Evolutionary conservation across 2,888 invertebrate species (phyloP), one percentile per base, ranked within the genome.

Genomic region (Eupithecia insigniata): DNA sequence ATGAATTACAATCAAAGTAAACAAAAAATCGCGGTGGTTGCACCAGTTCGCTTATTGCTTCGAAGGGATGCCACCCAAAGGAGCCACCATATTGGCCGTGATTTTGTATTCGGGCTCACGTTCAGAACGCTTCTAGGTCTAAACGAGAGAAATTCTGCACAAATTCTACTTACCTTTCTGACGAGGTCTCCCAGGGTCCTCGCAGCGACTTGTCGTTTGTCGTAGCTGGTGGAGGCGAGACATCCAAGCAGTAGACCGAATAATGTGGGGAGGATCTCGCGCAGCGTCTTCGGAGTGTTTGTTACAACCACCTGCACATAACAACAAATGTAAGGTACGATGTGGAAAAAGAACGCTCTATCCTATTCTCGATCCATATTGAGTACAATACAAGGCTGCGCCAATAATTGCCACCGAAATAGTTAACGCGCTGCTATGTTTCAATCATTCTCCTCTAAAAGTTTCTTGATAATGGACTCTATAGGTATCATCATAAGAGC

Each of bases 111-210:
- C n/a, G 46, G n/a, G 46, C n/a, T 46, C 46, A 46, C n/a, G n/a
- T n/a, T 46, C 43, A 46, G 43, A 43, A 43, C n/a, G 22, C 10
- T 22, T 22, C 51, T 22, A 22, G 51, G 22, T 51, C 3, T 46
- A 10, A n/a, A n/a, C n/a, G n/a, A n/a, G n/a, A 22, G n/a, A 46
- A 46, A n/a, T 46, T 46, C 1, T 46, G 18, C 8, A 30, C 18
- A 60, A 58, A 28, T 28, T 60, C 4, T 32, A 18, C 12, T 18
- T 58, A 92, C 92, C 89, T 99, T 99, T 70, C 99, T 95, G 2
- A 99, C 99, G 75, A 99, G 95, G 92, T 99, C 99, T 8, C 99
- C 99, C 39, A 99, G 95, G 0, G 99, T 99, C 71, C 99, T 94
- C 0, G 99, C 99, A 18, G 99, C 99, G 39, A 99, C 98, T 93